Evolutionary conservation across 2,113 vertebrate genomes (phyloP).

Genomic region (Leptocoma aspasia): DNA sequence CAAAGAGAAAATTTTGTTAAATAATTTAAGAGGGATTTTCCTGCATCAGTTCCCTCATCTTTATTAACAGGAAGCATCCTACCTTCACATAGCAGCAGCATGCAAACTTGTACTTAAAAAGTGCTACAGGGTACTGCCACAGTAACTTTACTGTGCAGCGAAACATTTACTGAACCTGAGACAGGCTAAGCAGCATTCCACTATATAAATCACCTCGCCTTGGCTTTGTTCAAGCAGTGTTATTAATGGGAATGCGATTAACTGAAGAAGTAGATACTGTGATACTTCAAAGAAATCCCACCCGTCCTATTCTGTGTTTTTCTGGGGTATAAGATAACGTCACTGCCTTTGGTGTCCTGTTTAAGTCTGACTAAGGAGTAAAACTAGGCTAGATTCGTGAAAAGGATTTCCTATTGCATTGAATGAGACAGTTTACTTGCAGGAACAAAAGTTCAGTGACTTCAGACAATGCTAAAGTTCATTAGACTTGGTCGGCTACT

Average conservation of each 20-base stretch:
- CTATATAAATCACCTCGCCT: background rate
- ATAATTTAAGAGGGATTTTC: background rate
- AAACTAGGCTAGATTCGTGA: background rate
- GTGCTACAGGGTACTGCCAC: background rate
- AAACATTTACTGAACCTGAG: background rate
- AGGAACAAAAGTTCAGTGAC: fast-evolving
- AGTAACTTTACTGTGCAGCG: background rate
- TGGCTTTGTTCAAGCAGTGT: background rate
- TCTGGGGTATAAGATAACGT: background rate
- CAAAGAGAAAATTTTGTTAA: background rate
- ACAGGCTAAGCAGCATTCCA: background rate
- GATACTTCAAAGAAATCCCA: background rate
- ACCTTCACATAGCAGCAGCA: background rate
- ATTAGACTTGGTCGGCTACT: background rate
- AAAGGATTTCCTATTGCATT: background rate
- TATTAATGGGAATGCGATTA: background rate
- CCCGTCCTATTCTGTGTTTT: background rate
- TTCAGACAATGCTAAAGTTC: background rate
- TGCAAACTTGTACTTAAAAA: background rate
- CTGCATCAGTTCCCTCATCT: background rate
- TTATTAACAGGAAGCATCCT: background rate
- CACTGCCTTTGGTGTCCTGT: background rate
- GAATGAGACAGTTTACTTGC: background rate
- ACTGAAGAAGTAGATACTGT: background rate
- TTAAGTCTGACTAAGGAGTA: background rate